Evolutionary conservation across 2,113 vertebrate genomes (phyloP).

Genomic region (Phaethon lepturus): DNA sequence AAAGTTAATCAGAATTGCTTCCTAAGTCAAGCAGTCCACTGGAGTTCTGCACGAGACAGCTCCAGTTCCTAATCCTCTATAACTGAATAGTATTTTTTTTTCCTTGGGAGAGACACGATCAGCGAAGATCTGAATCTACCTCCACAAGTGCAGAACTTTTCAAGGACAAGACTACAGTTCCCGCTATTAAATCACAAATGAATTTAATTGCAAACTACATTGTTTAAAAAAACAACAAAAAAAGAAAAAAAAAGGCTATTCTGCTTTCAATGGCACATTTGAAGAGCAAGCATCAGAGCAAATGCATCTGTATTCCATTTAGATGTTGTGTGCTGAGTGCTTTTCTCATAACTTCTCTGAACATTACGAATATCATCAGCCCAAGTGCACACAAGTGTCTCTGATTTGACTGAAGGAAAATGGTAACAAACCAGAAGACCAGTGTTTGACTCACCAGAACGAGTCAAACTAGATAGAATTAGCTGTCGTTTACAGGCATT

Average conservation of each 20-base stretch:
- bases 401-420: rapidly evolving
- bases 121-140: neutral
- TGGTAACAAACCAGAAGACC: neutral
- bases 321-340: neutral
- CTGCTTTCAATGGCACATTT: neutral
- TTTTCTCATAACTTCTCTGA: neutral
- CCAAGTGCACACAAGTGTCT: rapidly evolving
- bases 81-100: neutral
- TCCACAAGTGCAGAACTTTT: slow-evolving; percentile 23
- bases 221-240: neutral
- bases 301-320: slow-evolving; percentile 10
- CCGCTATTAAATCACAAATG: slow-evolving; percentile 18
- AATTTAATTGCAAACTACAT: neutral
- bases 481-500: neutral
- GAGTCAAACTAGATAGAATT: neutral
- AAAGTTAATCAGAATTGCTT: neutral
- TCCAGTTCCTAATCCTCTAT: neutral
- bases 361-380: neutral
- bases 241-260: neutral
- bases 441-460: neutral
- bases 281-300: slow-evolving; percentile 5
- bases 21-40: neutral
- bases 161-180: slow-evolving; percentile 4
- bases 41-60: neutral
- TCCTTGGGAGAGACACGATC: neutral